Percentiles rank a stretch among this genome's conserved stretches.
phyloP scores from a whole-genome alignment of 2,888 invertebrate species.

The Cryptocephalus primarius region DNA sequence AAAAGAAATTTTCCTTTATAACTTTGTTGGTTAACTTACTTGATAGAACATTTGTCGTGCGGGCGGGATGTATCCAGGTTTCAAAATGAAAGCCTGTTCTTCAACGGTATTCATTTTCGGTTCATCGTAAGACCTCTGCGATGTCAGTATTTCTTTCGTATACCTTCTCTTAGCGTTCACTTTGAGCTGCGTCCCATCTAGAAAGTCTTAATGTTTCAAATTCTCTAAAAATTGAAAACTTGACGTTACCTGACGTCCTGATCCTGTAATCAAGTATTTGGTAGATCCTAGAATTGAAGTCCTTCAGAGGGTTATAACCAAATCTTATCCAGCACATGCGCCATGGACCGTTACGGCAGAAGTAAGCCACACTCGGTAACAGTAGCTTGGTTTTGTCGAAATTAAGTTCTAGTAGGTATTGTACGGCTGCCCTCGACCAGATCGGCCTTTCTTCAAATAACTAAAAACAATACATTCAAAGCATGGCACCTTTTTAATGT shows the following conservation, averaged over 20 bases:
- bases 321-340: constrained; percentile 78
- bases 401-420: constrained; percentile 51
- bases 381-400: constrained; percentile 59
- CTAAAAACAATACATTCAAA: constrained; percentile 29
- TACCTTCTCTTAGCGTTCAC: not conserved
- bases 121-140: too few species aligned
- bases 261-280: constrained; percentile 78
- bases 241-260: not conserved
- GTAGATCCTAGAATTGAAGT: constrained; percentile 66
- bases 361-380: constrained; percentile 75
- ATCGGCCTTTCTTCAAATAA: constrained; percentile 79
- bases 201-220: not conserved
- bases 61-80: constrained; percentile 64
- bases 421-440: constrained; percentile 74
- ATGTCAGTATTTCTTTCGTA: too few species aligned
- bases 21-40: constrained; percentile 36
- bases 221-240: too few species aligned
- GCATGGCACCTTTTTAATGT: too few species aligned
- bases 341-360: constrained; percentile 88
- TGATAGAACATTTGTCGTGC: constrained; percentile 85
- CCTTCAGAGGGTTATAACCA: constrained; percentile 85
- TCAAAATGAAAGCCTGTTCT: constrained; percentile 37
- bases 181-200: not conserved
- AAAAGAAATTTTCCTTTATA: too few species aligned
- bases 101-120: not conserved